Evolutionary conservation across 2,888 invertebrate genomes (phyloP).

Genomic region (Sturmia bella): DNA sequence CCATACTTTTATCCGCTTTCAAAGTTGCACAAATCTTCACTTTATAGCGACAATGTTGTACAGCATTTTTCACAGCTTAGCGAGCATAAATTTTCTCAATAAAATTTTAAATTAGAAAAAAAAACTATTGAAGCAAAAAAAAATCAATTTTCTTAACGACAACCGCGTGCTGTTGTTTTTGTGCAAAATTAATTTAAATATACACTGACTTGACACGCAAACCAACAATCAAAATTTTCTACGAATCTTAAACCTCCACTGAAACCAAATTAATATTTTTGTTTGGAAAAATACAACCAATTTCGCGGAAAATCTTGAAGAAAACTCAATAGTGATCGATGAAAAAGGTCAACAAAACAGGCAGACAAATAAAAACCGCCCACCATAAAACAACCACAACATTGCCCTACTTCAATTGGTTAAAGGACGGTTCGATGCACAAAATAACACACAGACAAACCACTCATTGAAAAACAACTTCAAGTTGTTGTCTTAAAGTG

Average conservation of each 20-base stretch:
- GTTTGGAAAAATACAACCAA: neutral
- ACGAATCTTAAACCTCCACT: constrained; percentile 31
- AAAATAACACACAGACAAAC: constrained; percentile 16
- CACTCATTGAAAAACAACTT: constrained; percentile 17
- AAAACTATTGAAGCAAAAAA: neutral
- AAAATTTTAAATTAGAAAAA: too few species aligned
- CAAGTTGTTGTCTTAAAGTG: constrained; percentile 48
- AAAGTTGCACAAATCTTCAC: too few species aligned
- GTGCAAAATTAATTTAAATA: constrained; percentile 59
- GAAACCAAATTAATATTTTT: constrained; percentile 32
- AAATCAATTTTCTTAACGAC: constrained; percentile 52
- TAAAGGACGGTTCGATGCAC: constrained; percentile 7
- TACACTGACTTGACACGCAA: constrained; percentile 64
- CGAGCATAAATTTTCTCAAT: too few species aligned
- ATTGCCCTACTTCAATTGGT: constrained; percentile 68
- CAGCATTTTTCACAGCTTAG: too few species aligned
- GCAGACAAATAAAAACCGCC: constrained; percentile 66
- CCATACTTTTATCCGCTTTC: too few species aligned
- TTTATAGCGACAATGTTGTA: too few species aligned
- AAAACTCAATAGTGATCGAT: constrained; percentile 50
- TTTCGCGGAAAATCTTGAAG: constrained; percentile 34
- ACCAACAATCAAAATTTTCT: constrained; percentile 52
- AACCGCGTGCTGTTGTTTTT: constrained; percentile 39
- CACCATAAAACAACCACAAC: constrained; percentile 43
- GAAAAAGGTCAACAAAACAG: constrained; percentile 60